Base-by-base conservation (phyloP, 2,888 invertebrate genomes). In the Hermaeophaga mercurialis region DNA sequence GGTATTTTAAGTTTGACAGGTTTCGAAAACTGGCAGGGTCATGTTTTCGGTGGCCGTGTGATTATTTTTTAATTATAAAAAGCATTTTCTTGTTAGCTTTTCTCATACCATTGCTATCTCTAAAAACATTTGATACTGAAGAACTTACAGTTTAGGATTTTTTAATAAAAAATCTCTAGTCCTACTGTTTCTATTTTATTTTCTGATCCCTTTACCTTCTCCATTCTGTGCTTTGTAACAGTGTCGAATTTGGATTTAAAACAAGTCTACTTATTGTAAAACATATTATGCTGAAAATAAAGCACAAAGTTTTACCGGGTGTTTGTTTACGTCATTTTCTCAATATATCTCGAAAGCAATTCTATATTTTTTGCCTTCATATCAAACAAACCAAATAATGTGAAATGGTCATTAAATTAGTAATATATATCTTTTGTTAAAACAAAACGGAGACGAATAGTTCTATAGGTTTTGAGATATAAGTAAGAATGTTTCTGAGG, bases 81-180 rank as follows among this genome's bases (percentile, higher is more conserved):
- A 71, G 71, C 70, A 71, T 82, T 83, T 62, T 74, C 82, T 82
- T 83, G 81, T 84, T 83, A 82, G 83, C 83, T 83, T 83, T 76
- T 72, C 71, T 71, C 70, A 72, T 72, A 73, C 70, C 71, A 75
- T 75, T 75, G 75, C 75, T 75, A 74, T 74, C 67, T 71, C 67
- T 70, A 67, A 80, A 82, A 81, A 82, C 81, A 77, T 78, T 78
- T 77, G 84, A 84, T 84, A 84, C 84, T 84, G 83, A 82, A 80
- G 80, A 77, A 78, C 77, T 80, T 81, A 81, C 81, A 81, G 73
- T 75, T 76, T 77, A 75, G 76, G 73, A 75, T 77, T 77, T 77
- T 78, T 75, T 75, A 75, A 76, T 74, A 74, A 80, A 74, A 84
- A 84, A 82, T 84, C 83, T 85, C 85, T 85, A 85, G 85, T 85